Evolutionary conservation across 2,113 vertebrate genomes (phyloP), one percentile per base, ranked within the genome.

Genomic region (Alethe castanea): DNA sequence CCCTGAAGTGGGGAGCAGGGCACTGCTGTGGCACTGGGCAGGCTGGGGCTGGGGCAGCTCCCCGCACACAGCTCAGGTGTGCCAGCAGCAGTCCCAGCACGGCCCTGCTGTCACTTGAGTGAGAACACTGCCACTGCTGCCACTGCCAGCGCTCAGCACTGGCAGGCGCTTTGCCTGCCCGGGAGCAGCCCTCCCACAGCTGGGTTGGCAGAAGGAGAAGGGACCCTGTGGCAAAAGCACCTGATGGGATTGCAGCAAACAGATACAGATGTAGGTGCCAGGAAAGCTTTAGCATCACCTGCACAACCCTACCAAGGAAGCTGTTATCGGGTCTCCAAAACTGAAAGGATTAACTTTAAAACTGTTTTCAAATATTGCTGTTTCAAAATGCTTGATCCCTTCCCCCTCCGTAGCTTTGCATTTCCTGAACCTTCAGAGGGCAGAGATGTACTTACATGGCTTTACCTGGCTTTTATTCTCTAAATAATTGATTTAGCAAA

Each of bases 41-140:
- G 87, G 42, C 61, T 54, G 61, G 52, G 78, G 45, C 40, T 29
- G 36, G 10, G n/a, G 67, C 72, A 65, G 71, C 76, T 77, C 40
- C 36, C 50, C 50, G 7, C 5, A 0, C 40, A 0, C 7, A 42
- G 92, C 0, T 28, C 13, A 40, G 40, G 38, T 17, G 35, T 22
- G 42, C n/a, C 5, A 1, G 11, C 20, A 1, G 11, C 20, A 23
- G 20, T 2, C 20, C 45, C 45, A 24, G 47, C 47, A 48, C 47
- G 24, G 47, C 23, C 47, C 47, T 24, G 47, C 47, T 48, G 47
- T 4, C 12, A 24, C 47, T 24, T 24, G 47, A 24, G 47, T 7
- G 23, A 48, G 47, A 24, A 11, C 12, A 24, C 24, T 14, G 50
- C 14, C 48, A 9, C 25, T 28, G 4, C 16, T 31, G 20, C 40